Evolutionary conservation across 2,113 vertebrate genomes (phyloP), one percentile per base, ranked within the genome.

Genomic region (Myxocyprinus asiaticus): DNA sequence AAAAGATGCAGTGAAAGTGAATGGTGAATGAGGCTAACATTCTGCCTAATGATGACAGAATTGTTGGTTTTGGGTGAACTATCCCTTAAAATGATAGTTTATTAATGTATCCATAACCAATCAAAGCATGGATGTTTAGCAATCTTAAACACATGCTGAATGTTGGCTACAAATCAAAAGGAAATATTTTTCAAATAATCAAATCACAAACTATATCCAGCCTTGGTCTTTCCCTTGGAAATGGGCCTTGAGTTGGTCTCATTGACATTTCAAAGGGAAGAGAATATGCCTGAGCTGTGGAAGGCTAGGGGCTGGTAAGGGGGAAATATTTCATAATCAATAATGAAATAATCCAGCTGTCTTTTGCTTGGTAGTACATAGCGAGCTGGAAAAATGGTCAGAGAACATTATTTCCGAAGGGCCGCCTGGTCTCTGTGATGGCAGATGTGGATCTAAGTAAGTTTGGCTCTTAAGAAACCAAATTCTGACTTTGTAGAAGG

Each of bases 161-260:
- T 59, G 53, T 44, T 76, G 50, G 15, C 22, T 33, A 33, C 22
- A 33, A 33, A 33, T 33, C 22, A 33, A 33, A 33, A 33, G 22
- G 22, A 33, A 15, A 70, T 1, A 55, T 51, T 65, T 14, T 17
- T 5, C 6, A 78, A 61, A 51, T 22, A 56, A n/a, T 64, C 0
- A 76, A 22, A n/a, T 11, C 10, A 42, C 51, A 43, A 63, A 59
- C 9, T 56, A 48, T 51, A 0, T 78, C 50, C 64, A 47, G 67
- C 53, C 76, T 76, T 58, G 77, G 55, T 65, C 78, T 83, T 90
- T 89, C 86, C 86, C 84, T 92, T 87, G 89, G 67, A 90, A 90
- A 82, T 78, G 86, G 55, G 82, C 66, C 50, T 76, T 84, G 78
- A 65, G 56, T 81, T 45, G 69, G 44, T 42, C 62, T 14, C 17